Evolutionary conservation across 2,797 vertebrate species (phyloP), one percentile per base, ranked within the genome.

Genomic region (Caiman crocodilus): DNA sequence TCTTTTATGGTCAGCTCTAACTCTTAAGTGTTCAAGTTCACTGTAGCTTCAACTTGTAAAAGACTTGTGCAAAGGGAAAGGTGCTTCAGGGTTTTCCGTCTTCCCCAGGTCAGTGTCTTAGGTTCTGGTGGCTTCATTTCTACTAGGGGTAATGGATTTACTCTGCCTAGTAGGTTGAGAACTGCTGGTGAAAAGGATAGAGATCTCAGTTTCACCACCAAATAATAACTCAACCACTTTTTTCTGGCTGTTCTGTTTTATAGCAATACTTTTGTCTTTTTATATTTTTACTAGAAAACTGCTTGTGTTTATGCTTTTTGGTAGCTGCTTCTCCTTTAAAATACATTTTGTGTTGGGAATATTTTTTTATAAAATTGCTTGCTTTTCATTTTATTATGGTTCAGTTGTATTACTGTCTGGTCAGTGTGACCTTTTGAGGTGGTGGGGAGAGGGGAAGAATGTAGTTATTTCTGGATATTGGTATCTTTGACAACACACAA

Each of bases 31-130:
- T 63, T 67, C 78, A 57, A 61, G 18, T 42, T 57, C 20, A 14
- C 17, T 84, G 35, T 90, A 91, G 58, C 32, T 82, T 92, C 74
- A 94, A 55, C 35, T 89, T 69, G 78, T 88, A 65, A 85, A 57
- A 84, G 16, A 64, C 25, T 6, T 88, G 82, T 84, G 82, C 69
- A 82, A 64, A 69, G 42, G 58, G 71, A 65, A 80, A 82, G 32
- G 26, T 76, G 30, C 35, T 32, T 69, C 30, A 35, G 18, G 32
- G 10, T 11, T 12, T 90, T 75, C 35, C 85, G 28, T 74, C 2
- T 0, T 87, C 69, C 82, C 81, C 30, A 83, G 50, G 71, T 87
- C 57, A 85, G 3, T 79, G 10, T 3, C 60, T 42, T 21, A n/a
- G 6, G 3, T 1, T 69, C 7, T 60, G 4, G n/a, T 2, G 7